Evolutionary conservation across 2,888 invertebrate genomes (phyloP), one percentile per base, ranked within the genome.

Genomic region (Ptychoptera contaminata): DNA sequence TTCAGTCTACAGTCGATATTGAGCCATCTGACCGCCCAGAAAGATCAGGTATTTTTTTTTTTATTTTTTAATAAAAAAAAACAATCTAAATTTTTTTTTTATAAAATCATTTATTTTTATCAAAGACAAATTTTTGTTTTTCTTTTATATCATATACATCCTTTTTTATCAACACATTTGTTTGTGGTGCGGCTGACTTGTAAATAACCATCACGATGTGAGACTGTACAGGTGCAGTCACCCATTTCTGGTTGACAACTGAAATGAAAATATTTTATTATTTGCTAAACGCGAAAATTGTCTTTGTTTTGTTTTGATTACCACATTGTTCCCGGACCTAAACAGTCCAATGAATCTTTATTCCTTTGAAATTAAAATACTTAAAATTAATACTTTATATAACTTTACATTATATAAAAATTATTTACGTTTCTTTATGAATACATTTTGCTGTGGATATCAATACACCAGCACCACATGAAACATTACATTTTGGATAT

Each of bases 251-350:
- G 42, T 11, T 56, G 53, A 40, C 61, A 61, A 46, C 62, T 62
- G 45, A 45, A 56, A 32, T 43, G 42, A 40, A 46, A 48, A 45
- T 36, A 40, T 35, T n/a, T 8, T n/a, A 40, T 40, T 40, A 29
- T 23, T 11, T 16, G 11, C 8, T 16, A 8, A n/a, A n/a, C n/a
- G n/a, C n/a, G n/a, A n/a, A n/a, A n/a, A n/a, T 23, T 5, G 7
- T 23, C 23, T 5, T 23, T 23, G 23, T 7, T 5, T 3, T 23
- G 23, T 23, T 3, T 23, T 23, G 7, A 23, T 23, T 40, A 40
- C 65, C 65, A 67, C 49, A 58, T 60, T 31, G 62, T 61, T 51
- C 64, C 65, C 16, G 65, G 65, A 14, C 65, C 65, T 40, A 66
- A 54, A 43, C 65, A 67, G 50, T 65, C 64, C 38, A 62, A 49